Evolutionary conservation across 2,113 vertebrate species (phyloP), one percentile per base, ranked within the genome.

Genomic region (Pholis gunnellus): DNA sequence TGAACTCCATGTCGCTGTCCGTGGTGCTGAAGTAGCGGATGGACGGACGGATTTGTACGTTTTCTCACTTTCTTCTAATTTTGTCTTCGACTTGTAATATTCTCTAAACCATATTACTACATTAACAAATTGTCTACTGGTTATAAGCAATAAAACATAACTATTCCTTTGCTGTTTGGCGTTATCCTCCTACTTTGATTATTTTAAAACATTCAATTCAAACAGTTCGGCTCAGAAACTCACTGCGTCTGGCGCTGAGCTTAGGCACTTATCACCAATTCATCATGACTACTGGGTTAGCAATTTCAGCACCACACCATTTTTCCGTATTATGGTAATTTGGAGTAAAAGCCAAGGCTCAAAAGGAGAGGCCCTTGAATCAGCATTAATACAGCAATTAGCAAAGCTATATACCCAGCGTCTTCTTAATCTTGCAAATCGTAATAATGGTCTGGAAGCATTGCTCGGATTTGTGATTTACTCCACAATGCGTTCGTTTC

Each of bases 311-410:
- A 11, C 15, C 50, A 64, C 66, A 22, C 42, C 65, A 20, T 63
- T 79, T 75, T 20, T 60, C 31, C 40, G 31, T 57, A 84, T 81
- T 70, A 82, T 80, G 61, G 34, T 48, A 74, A 76, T 82, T 82
- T 40, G 0, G 2, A 78, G 20, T 57, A 54, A 85, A 84, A 81
- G 70, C 42, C 72, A 86, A 60, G 79, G 73, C 72, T 82, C 57
- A 69, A 69, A 70, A 40, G 38, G 27, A 88, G 79, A 85, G 78
- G 75, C 78, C 46, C 75, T 83, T 50, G 72, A 86, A 87, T 86
- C 64, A 46, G 71, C 72, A 77, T 83, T 86, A 82, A 74, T 79
- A 56, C 65, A 78, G 77, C 68, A 84, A 89, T 89, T 81, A 87
- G 31, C 44, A 20, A 50, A 13, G 64, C 82, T 34, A 50, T 44